A percentile compares a stretch with the other conserved stretches of the same genome.
Conservation (phyloP, 2,888 invertebrate genomes). For the Protophormia terraenovae region DNA sequence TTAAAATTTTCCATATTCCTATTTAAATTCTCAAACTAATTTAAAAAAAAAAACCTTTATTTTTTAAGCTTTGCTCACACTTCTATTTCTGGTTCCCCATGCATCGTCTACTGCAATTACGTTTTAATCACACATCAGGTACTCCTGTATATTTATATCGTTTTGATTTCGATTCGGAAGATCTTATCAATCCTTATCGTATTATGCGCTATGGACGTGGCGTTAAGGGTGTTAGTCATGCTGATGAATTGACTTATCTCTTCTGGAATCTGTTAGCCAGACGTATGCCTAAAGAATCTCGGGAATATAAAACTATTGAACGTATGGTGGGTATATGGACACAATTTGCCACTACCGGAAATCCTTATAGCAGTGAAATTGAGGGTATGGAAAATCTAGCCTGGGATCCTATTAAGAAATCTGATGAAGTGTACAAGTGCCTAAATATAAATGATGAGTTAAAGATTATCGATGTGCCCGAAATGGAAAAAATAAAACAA, state of each 20-base stretch:
- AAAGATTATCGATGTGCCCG: slow-evolving; percentile 76
- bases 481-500: slow-evolving; percentile 74
- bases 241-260: slow-evolving; percentile 78
- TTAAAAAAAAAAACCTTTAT: neutral
- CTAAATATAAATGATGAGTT: slow-evolving; percentile 78
- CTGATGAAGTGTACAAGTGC: slow-evolving; percentile 75
- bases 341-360: slow-evolving; percentile 77
- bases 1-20: no score
- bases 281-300: slow-evolving; percentile 74
- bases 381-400: slow-evolving; percentile 73
- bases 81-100: slow-evolving; percentile 73
- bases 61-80: slow-evolving; percentile 74
- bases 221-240: slow-evolving; percentile 78
- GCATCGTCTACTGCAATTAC: slow-evolving; percentile 75
- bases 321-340: slow-evolving; percentile 77
- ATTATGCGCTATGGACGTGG: slow-evolving; percentile 76
- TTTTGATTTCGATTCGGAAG: slow-evolving; percentile 79
- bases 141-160: slow-evolving; percentile 79
- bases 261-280: slow-evolving; percentile 74
- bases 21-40: no score
- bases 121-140: slow-evolving; percentile 74
- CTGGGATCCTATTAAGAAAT: slow-evolving; percentile 76
- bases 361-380: slow-evolving; percentile 76
- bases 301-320: slow-evolving; percentile 78
- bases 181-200: slow-evolving; percentile 75